Percentiles rank a stretch among this genome's conserved stretches.
Evolutionary conservation across 2,797 vertebrate genomes (phyloP).

Genomic region (Heliangelus exortis): DNA sequence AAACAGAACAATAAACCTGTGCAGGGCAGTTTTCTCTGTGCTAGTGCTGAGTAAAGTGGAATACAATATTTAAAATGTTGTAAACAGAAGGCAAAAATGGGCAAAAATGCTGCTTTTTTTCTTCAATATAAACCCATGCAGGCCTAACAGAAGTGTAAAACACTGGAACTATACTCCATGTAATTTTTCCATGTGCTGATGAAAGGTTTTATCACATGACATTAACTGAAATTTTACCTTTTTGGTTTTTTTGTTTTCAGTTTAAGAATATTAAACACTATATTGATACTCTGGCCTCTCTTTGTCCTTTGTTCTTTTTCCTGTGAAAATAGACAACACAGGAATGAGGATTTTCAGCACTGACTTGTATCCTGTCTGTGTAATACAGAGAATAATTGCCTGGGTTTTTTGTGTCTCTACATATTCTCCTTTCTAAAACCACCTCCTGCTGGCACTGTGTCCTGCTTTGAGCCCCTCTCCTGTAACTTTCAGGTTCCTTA

Average conservation of each 20-base stretch:
- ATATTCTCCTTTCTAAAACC: background rate
- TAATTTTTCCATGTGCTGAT: background rate
- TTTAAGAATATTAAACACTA: conserved; percentile 40
- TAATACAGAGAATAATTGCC: background rate
- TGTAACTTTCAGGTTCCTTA: background rate
- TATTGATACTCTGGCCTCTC: background rate
- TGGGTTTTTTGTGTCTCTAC: accelerated
- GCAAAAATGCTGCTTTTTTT: conserved; percentile 27
- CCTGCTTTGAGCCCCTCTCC: background rate
- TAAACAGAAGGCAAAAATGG: background rate
- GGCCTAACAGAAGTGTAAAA: background rate
- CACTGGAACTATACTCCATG: background rate
- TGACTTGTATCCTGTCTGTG: background rate
- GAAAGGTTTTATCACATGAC: background rate
- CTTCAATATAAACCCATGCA: background rate
- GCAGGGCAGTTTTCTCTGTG: background rate
- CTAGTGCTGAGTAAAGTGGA: background rate
- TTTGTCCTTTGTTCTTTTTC: background rate
- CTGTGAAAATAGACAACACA: accelerated
- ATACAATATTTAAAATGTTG: background rate
- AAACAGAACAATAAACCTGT: background rate
- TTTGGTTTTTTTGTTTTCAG: background rate
- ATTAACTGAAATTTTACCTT: background rate
- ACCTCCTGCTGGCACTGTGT: background rate
- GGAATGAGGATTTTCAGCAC: background rate